Percentiles rank a stretch among this genome's conserved stretches.
phyloP scores from a whole-genome alignment of 2,888 invertebrate species.

The Synergus gifuensis region DNA sequence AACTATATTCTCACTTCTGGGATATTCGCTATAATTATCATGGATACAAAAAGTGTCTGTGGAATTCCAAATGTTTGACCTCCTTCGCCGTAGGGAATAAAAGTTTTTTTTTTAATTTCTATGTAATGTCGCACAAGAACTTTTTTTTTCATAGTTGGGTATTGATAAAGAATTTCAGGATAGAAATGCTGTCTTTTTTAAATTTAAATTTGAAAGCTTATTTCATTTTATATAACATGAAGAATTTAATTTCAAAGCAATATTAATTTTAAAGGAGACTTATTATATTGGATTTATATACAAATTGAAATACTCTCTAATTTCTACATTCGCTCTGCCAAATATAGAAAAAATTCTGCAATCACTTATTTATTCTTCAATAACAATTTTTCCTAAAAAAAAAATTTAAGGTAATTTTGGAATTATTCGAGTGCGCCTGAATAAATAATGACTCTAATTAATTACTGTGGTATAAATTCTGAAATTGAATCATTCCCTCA shows the following conservation, averaged over 20 bases:
- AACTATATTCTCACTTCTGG: too few species aligned
- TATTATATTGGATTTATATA: background rate
- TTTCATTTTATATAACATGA: background rate
- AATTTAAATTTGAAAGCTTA: background rate
- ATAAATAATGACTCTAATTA: background rate
- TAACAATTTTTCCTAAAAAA: background rate
- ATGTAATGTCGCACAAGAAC: too few species aligned
- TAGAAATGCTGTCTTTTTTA: background rate
- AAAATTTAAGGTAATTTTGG: background rate
- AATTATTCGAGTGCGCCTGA: background rate
- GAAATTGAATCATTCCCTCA: background rate
- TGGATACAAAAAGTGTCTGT: background rate
- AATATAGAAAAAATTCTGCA: background rate
- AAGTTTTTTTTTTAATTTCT: too few species aligned
- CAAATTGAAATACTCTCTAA: background rate
- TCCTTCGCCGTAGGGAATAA: too few species aligned
- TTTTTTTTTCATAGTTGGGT: too few species aligned
- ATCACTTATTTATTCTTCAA: background rate
- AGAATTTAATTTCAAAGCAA: background rate
- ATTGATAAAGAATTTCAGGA: too few species aligned
- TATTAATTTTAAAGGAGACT: too few species aligned
- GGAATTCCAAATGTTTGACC: too few species aligned
- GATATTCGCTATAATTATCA: background rate
- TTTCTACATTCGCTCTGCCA: too few species aligned
- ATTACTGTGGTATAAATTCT: background rate